phyloP scores from a whole-genome alignment of 2,113 vertebrate genomes.

The Ciconia boyciana region DNA sequence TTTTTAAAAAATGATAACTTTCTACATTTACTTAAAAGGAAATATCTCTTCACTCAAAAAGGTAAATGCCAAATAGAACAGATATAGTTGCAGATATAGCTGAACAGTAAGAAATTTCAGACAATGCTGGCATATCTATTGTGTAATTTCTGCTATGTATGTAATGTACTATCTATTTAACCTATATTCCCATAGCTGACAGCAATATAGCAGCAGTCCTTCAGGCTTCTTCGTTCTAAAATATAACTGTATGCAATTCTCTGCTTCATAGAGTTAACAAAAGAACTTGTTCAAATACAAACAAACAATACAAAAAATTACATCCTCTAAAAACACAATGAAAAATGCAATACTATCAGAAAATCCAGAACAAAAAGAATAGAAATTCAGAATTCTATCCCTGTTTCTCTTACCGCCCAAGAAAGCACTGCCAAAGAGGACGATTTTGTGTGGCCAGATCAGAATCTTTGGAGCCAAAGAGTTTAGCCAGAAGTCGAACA shows the following conservation, averaged over 20 bases:
- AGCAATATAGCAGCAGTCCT: not conserved
- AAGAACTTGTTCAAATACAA: not conserved
- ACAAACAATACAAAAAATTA: not conserved
- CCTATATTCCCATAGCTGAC: not conserved
- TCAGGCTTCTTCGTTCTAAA: not conserved
- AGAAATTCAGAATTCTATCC: not conserved
- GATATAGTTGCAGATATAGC: not conserved
- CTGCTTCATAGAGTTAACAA: not conserved
- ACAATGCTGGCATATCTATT: not conserved
- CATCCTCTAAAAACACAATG: not conserved
- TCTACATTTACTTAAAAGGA: not conserved
- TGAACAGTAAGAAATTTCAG: not conserved
- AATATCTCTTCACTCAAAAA: not conserved
- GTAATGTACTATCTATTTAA: not conserved
- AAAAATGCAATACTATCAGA: not conserved
- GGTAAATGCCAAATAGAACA: not conserved
- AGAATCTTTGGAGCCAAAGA: conserved; percentile 98
- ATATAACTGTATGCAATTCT: not conserved
- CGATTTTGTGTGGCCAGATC: conserved; percentile 96
- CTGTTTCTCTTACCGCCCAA: conserved; percentile 84
- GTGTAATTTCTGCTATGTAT: not conserved
- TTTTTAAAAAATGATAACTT: not conserved
- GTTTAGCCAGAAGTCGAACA: conserved; percentile 92
- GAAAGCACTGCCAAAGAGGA: conserved; percentile 98
- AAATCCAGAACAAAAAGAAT: not conserved